These are phyloP conservation scores for Dendropsophus ebraccatus DNA, from an alignment of 2,113 vertebrate species.

Conservation along the genomic window DNA sequence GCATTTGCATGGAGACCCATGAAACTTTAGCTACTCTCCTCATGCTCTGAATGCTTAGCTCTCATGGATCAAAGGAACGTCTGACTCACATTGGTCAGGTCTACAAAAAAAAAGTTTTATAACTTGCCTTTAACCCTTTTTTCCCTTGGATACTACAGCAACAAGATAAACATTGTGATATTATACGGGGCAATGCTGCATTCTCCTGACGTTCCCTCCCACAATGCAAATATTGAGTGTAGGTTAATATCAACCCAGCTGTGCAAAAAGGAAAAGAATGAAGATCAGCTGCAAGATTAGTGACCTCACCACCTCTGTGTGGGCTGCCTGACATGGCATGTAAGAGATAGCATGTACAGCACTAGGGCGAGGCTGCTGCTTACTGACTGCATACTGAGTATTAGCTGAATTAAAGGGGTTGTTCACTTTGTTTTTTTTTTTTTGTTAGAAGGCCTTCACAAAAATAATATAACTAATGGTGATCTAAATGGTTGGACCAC, in stretches of 20 bases:
- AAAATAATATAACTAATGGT: too few species aligned
- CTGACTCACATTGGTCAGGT: too few species aligned
- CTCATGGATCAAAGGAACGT: too few species aligned
- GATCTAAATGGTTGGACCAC: too few species aligned
- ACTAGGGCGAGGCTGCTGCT: too few species aligned
- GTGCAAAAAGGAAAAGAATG: constrained; percentile 26
- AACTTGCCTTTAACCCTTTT: not conserved
- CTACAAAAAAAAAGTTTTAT: not conserved
- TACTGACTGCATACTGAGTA: not conserved
- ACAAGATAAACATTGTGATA: constrained; percentile 20
- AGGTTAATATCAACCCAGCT: constrained; percentile 59
- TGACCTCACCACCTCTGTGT: not conserved
- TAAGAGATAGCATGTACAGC: not conserved
- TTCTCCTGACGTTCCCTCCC: constrained; percentile 61
- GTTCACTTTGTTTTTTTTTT: too few species aligned
- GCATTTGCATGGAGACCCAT: too few species aligned
- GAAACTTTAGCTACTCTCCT: too few species aligned
- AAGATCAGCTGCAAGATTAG: constrained; percentile 24
- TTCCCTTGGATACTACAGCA: not conserved
- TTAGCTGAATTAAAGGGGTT: not conserved
- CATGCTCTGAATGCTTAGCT: too few species aligned
- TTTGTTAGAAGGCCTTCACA: too few species aligned
- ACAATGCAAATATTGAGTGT: constrained; percentile 68
- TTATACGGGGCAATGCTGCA: constrained; percentile 43
- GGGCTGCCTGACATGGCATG: not conserved